Percentiles rank a stretch among this genome's conserved stretches.
Conservation (phyloP, 1,140 invertebrate species). For the Drosophila punjabiensis region DNA sequence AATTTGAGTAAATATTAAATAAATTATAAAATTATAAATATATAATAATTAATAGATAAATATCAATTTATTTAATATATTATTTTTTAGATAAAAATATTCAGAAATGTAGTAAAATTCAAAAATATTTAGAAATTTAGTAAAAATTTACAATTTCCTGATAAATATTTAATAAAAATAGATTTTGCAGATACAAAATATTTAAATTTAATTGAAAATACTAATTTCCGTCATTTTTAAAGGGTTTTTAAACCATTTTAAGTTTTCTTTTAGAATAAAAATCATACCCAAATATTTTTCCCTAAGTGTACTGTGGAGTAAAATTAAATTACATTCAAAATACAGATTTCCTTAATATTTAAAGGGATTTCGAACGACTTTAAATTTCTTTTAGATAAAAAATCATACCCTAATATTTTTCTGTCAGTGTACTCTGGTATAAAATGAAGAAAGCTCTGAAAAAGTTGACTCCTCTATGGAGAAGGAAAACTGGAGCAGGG, state of each 20-base stretch:
- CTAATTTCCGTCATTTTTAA: not conserved
- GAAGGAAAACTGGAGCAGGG: not conserved
- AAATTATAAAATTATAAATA: no score
- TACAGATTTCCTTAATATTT: not conserved
- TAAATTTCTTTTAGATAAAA: not conserved
- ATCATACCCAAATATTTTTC: not conserved
- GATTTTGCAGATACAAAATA: not conserved
- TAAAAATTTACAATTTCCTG: not conserved
- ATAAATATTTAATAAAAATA: not conserved
- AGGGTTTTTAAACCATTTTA: no score
- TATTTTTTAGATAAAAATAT: no score
- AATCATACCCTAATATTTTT: not conserved
- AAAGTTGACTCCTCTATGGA: conserved; percentile 61
- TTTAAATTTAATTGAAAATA: not conserved
- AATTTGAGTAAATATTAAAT: no score
- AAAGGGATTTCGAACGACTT: no score
- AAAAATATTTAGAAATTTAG: not conserved
- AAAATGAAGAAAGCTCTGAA: conserved; percentile 49
- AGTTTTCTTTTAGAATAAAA: not conserved
- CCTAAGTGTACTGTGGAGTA: not conserved
- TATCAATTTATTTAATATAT: no score
- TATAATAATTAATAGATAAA: no score
- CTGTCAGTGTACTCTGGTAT: conserved; percentile 10
- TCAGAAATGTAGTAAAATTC: no score
- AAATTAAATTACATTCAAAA: not conserved